Base-by-base conservation (phyloP, 2,113 vertebrate genomes). In the Psilopogon haemacephalus region DNA sequence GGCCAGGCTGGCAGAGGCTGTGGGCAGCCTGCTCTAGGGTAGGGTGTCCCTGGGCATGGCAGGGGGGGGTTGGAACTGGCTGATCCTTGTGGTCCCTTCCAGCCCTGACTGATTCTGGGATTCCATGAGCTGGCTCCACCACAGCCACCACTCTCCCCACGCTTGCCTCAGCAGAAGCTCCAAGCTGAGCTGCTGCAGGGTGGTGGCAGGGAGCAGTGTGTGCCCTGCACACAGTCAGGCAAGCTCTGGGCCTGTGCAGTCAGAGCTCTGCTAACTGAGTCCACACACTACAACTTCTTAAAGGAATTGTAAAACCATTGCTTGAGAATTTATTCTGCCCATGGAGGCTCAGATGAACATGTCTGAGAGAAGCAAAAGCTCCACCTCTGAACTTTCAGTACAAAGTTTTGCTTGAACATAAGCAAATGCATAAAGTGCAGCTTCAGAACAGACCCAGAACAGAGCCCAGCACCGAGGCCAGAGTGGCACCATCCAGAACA, bases 381-480 rank as follows among this genome's bases (percentile, higher is more conserved):
- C 40, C n/a, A 48, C 35, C 35, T 84, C 76, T 74, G 73, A 88
- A 92, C 13, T 59, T 59, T 63, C 65, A 58, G 60, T 40, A 94
- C 4, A 9, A 58, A 33, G 35, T 85, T 85, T 73, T 63, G 74
- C 59, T 89, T 94, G 44, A 94, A 67, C 60, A 19, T 62, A 79
- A 88, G 54, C 63, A 91, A 67, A 91, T 89, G 26, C 17, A 95
- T 92, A 96, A 97, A 93, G 86, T 94, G 93, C 91, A 90, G 65
- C 76, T 86, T 79, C 46, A 15, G 30, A 95, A 93, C 28, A 77
- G 75, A 59, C 58, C 79, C 64, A 72, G 80, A 93, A 64, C 44
- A 88, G 70, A 86, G 21, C 15, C 23, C 73, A 90, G 63, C 63
- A 90, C 78, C 69, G 48, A 16, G 11, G 75, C 69, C 15, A 73